phyloP scores from a whole-genome alignment of 2,113 vertebrate species.

The Mus pahari region DNA sequence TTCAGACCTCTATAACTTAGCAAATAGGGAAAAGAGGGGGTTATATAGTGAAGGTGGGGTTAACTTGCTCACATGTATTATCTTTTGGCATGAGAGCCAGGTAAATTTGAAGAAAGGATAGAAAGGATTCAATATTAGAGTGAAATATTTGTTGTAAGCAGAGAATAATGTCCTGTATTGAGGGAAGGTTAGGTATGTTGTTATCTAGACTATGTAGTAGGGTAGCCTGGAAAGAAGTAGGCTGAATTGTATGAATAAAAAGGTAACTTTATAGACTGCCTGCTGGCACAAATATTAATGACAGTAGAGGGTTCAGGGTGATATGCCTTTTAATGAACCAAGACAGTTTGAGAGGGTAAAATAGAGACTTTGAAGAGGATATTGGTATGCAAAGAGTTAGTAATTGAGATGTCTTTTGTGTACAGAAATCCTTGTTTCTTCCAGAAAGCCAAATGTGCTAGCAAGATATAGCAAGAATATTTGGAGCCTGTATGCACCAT shows the following conservation, averaged over 20 bases:
- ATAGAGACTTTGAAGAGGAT: too few relatives aligned
- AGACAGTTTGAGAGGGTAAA: neutral
- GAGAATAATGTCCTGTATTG: neutral
- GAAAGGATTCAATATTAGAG: neutral
- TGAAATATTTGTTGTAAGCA: neutral
- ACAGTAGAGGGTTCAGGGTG: neutral
- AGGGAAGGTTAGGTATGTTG: neutral
- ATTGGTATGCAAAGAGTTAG: neutral
- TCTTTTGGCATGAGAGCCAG: neutral
- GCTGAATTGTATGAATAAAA: neutral
- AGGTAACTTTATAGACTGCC: neutral
- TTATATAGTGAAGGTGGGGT: neutral
- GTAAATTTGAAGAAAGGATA: neutral
- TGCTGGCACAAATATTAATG: neutral
- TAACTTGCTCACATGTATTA: neutral
- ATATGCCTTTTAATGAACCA: neutral
- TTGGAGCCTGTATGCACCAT: too few relatives aligned
- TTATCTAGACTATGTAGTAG: neutral
- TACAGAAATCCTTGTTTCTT: too few relatives aligned
- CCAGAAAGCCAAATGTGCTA: too few relatives aligned
- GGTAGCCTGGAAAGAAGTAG: neutral
- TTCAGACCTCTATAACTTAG: neutral
- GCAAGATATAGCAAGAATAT: too few relatives aligned
- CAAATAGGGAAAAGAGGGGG: fast-evolving
- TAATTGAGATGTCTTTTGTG: too few relatives aligned